Evolutionary conservation across 2,888 invertebrate genomes (phyloP), one percentile per base, ranked within the genome.

Genomic region (Metallyticus violacea): DNA sequence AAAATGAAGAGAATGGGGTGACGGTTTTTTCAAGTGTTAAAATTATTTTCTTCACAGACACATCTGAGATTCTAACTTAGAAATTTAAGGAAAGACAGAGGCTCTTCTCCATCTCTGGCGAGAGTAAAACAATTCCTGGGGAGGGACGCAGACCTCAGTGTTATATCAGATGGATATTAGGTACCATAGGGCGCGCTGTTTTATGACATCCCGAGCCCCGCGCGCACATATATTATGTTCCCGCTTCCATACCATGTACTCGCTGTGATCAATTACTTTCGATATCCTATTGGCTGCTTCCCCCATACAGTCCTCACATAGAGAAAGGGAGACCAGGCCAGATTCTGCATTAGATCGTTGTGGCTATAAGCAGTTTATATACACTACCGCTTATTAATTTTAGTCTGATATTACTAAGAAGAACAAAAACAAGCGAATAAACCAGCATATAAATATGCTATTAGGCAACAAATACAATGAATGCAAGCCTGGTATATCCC

Each of bases 141-240:
- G 81, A 30, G 27, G 40, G 62, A 30, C 26, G 81, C 81, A 81
- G 81, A 27, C 81, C 81, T 62, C 40, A 62, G 40, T 81, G 76
- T 86, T 83, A 86, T 85, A 84, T 87, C 88, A 84, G 88, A 88
- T 88, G 87, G 88, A 86, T 88, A 87, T 87, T 88, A 88, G 87
- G 40, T 62, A 62, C 40, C 40, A 22, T 62, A 86, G 86, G 79
- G 28, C 77, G 77, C 77, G 77, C 88, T 88, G 85, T 88, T 88
- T 88, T 88, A 88, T 88, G 88, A 87, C 84, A 83, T 30, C 81
- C 78, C 86, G 40, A 22, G 28, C 85, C 86, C 85, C 79, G 77
- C 85, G 30, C n/a, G 28, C 86, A 62, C 82, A 86, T 84, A 85
- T 86, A 86, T 83, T 83, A 83, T 83, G 77, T 79, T 83, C 83